A percentile compares a stretch with the other conserved stretches of the same genome.
These are phyloP conservation scores for Macquaria ambigua DNA, from an alignment of 2,113 vertebrate genomes.

Conservation along the genomic window DNA sequence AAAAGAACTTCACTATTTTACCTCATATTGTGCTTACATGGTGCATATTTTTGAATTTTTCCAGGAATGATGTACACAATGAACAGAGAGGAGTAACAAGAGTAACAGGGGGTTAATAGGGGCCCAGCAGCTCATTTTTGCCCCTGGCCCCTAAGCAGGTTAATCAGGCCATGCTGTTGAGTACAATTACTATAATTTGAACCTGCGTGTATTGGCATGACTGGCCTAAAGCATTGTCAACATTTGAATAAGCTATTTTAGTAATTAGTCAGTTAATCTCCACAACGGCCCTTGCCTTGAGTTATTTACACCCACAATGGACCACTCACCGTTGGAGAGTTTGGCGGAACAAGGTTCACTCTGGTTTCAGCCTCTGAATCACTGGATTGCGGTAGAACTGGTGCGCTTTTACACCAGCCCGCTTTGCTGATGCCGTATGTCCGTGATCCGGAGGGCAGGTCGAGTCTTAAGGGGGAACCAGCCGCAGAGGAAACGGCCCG, in stretches of 20 bases:
- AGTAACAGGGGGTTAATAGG: not conserved
- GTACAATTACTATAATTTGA: not conserved
- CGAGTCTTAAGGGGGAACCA: conserved; percentile 35
- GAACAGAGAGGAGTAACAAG: not conserved
- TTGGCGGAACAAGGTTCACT: conserved; percentile 82
- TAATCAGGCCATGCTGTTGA: not conserved
- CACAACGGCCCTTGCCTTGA: not conserved
- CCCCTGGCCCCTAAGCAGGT: not conserved
- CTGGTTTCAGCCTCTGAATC: conserved; percentile 77
- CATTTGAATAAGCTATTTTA: not conserved
- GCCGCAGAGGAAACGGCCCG: conserved; percentile 59
- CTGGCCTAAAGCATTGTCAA: not conserved
- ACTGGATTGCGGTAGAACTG: conserved; percentile 71
- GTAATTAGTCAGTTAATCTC: not conserved
- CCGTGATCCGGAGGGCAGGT: conserved; percentile 47
- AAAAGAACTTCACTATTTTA: not conserved
- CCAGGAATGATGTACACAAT: not conserved
- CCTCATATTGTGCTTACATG: not conserved
- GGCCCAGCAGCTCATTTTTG: not conserved
- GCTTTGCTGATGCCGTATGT: conserved; percentile 4
- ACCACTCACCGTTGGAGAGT: conserved; percentile 79
- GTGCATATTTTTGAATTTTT: too few species aligned
- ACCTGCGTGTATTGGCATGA: not conserved
- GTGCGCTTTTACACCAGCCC: conserved; percentile 72
- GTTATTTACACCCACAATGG: not conserved